Percentiles rank a stretch among this genome's conserved stretches.
phyloP scores from a whole-genome alignment of 2,888 invertebrate genomes.

The Criorhina ranunculi region DNA sequence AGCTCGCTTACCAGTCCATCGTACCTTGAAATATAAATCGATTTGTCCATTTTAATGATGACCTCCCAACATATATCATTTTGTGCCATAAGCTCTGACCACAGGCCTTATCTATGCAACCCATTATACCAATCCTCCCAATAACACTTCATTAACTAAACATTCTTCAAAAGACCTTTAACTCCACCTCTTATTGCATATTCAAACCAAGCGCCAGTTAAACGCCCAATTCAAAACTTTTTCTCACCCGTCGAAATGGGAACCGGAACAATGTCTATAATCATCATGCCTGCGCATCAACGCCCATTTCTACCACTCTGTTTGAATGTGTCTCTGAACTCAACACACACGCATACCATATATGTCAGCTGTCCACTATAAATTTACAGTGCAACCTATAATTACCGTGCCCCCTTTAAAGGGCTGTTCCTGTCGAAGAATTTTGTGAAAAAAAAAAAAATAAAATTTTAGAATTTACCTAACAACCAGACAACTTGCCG shows the following conservation, averaged over 20 bases:
- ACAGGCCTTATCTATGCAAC: no score
- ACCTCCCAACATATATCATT: no score
- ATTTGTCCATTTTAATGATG: no score
- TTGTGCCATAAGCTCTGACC: no score
- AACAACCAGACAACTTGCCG: constrained; percentile 36
- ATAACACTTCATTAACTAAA: no score
- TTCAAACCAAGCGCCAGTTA: constrained; percentile 1
- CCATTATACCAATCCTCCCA: no score
- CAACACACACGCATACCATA: constrained; percentile 10
- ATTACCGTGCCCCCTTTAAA: constrained; percentile 30
- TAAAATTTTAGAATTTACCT: neutral
- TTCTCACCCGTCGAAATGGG: neutral
- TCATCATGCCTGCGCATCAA: constrained; percentile 17
- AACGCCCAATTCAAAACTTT: constrained; percentile 2
- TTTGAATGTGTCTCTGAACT: constrained; percentile 8
- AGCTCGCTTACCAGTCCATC: no score
- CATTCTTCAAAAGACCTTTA: neutral
- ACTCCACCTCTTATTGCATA: neutral
- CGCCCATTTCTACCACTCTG: constrained; percentile 37
- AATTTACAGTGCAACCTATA: constrained; percentile 41
- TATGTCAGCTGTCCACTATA: constrained; percentile 21
- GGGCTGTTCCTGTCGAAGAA: neutral
- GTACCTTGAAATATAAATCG: no score
- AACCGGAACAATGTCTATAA: constrained; percentile 36
- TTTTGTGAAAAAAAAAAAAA: neutral